phyloP scores from a whole-genome alignment of 2,113 vertebrate species.

The Pungitius pungitius region DNA sequence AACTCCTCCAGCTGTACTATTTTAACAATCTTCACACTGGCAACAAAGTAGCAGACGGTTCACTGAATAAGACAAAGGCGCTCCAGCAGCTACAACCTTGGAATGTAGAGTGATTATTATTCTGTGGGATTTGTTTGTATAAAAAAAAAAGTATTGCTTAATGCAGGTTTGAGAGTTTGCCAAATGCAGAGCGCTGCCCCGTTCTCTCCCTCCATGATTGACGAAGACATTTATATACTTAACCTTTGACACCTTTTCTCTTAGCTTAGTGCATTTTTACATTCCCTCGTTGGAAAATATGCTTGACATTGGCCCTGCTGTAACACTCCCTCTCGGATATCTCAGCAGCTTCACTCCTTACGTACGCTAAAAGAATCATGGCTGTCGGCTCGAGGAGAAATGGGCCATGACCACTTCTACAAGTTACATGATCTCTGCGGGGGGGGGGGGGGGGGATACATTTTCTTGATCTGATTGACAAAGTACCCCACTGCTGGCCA shows the following conservation, averaged over 20 bases:
- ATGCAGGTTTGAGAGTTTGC: conserved; percentile 35
- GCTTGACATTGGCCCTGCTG: conserved; percentile 2
- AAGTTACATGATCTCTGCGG: conserved; percentile 8
- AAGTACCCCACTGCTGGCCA: conserved; percentile 20
- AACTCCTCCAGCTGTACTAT: background rate
- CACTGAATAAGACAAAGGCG: background rate
- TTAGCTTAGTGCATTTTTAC: conserved; percentile 34
- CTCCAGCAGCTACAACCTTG: conserved; percentile 10
- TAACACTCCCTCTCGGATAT: background rate
- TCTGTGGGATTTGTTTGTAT: conserved; percentile 1
- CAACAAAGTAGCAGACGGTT: background rate
- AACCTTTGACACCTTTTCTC: background rate
- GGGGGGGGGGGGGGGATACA: background rate
- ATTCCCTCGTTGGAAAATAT: background rate
- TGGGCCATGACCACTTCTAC: conserved; percentile 13
- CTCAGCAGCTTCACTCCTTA: conserved; percentile 55
- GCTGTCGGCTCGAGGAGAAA: conserved; percentile 23
- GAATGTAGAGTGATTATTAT: background rate
- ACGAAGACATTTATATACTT: conserved; percentile 13
- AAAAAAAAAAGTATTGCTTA: conserved; percentile 31
- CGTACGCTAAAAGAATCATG: background rate
- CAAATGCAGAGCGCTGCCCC: conserved; percentile 20
- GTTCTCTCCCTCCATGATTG: conserved; percentile 6
- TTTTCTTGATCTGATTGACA: conserved; percentile 37
- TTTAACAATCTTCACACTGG: conserved; percentile 11